Conservation (phyloP, 2,113 vertebrate species). For the Macrotis lagotis region DNA sequence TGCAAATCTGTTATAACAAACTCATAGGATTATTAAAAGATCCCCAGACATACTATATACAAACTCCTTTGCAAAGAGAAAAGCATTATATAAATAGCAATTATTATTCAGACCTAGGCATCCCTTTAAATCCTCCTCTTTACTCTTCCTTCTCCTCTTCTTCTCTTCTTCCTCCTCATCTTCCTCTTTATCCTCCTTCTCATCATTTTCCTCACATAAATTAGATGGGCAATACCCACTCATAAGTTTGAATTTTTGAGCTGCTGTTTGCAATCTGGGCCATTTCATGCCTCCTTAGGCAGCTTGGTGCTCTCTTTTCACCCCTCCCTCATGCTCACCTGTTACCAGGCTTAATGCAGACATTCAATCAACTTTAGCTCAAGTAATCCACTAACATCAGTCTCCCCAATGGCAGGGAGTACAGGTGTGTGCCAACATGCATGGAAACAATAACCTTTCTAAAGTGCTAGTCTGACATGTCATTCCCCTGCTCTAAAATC, state of each 20-base stretch:
- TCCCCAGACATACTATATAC: no score
- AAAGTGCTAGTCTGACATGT: no score
- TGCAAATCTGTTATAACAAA: no score
- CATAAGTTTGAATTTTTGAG: neutral
- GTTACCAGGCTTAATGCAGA: neutral
- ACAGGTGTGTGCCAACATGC: neutral
- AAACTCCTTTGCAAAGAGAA: no score
- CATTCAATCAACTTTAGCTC: neutral
- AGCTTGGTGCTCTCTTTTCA: neutral
- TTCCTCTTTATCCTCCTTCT: fast-evolving
- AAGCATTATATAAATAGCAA: no score
- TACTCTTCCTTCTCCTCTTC: no score
- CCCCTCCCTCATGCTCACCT: neutral
- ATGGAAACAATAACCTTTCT: no score
- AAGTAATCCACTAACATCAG: neutral
- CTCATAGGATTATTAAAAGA: no score
- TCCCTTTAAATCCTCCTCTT: no score
- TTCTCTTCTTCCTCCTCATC: no score
- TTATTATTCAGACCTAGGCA: no score
- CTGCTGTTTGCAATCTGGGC: neutral
- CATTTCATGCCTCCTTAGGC: neutral
- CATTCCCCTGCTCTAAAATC: neutral
- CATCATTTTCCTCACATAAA: no score
- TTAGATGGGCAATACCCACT: neutral
- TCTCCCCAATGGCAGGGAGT: neutral